Conservation (phyloP, 1,140 invertebrate species). For the Triops longicaudatus region DNA sequence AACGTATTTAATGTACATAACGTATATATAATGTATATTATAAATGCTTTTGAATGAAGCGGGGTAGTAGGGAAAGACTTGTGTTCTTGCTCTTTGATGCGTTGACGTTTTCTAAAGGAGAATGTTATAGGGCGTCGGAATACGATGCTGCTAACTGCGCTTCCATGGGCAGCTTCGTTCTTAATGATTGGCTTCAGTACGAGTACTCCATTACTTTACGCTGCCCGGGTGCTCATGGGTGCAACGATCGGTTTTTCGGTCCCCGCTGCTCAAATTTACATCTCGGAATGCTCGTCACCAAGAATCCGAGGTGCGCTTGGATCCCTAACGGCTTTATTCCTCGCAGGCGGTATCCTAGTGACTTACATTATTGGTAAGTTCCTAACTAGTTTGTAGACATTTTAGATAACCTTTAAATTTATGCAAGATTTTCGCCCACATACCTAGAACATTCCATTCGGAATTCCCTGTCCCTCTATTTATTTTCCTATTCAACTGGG, state of each 20-base stretch:
- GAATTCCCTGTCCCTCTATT: too few relatives aligned
- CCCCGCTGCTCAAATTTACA: slow-evolving; percentile 54
- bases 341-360: slow-evolving; percentile 63
- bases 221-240: slow-evolving; percentile 56
- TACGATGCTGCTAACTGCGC: neutral
- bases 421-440: too few relatives aligned
- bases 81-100: too few relatives aligned
- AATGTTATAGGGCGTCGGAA: neutral
- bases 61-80: too few relatives aligned
- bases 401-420: neutral
- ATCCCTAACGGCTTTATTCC: slow-evolving; percentile 69
- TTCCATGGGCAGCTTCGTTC: neutral
- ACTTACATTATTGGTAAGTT: slow-evolving; percentile 36
- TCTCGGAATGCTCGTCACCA: slow-evolving; percentile 56
- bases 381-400: neutral
- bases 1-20: too few relatives aligned
- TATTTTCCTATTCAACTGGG: too few relatives aligned
- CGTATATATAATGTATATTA: too few relatives aligned
- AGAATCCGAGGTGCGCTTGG: slow-evolving; percentile 64
- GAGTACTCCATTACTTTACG: slow-evolving; percentile 39
- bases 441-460: too few relatives aligned
- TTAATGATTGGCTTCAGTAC: neutral
- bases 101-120: neutral
- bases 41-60: too few relatives aligned
- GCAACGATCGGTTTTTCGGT: slow-evolving; percentile 51